phyloP scores from a whole-genome alignment of 2,113 vertebrate species.

The Eptesicus fuscus region DNA sequence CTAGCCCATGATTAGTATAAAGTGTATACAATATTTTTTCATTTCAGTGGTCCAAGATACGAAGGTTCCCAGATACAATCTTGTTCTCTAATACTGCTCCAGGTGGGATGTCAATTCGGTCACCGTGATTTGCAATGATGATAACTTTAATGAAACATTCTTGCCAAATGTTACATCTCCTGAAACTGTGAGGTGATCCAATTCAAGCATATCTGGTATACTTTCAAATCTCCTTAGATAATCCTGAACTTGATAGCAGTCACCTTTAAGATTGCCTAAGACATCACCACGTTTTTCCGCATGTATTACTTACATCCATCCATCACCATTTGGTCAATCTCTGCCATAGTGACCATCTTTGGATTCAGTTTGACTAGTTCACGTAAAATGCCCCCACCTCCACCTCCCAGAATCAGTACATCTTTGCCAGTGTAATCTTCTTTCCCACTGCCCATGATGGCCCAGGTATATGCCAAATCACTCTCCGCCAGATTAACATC shows the following conservation, averaged over 20 bases:
- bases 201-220: constrained; percentile 98
- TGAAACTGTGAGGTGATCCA: constrained; percentile 98
- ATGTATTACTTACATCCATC: too few relatives aligned
- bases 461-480: too few relatives aligned
- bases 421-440: too few relatives aligned
- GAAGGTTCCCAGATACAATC: constrained; percentile 97
- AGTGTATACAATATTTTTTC: neutral
- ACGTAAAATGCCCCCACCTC: too few relatives aligned
- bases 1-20: constrained; percentile 60
- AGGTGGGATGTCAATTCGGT: constrained; percentile 97
- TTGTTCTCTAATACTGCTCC: constrained; percentile 98
- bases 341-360: too few relatives aligned
- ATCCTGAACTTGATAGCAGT: constrained; percentile 91
- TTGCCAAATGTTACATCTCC: constrained; percentile 99
- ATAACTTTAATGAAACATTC: constrained; percentile 97
- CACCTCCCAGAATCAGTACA: too few relatives aligned
- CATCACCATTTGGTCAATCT: too few relatives aligned
- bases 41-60: constrained; percentile 95
- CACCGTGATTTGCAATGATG: constrained; percentile 98
- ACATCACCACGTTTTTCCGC: too few relatives aligned
- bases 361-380: too few relatives aligned
- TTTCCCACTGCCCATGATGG: too few relatives aligned
- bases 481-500: too few relatives aligned
- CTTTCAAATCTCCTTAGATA: constrained; percentile 96
- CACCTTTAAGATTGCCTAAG: too few relatives aligned